A percentile compares a stretch with the other conserved stretches of the same genome.
These are phyloP conservation scores for Cryptotis parvus DNA, from an alignment of 2,113 vertebrate genomes.

Conservation along the genomic window DNA sequence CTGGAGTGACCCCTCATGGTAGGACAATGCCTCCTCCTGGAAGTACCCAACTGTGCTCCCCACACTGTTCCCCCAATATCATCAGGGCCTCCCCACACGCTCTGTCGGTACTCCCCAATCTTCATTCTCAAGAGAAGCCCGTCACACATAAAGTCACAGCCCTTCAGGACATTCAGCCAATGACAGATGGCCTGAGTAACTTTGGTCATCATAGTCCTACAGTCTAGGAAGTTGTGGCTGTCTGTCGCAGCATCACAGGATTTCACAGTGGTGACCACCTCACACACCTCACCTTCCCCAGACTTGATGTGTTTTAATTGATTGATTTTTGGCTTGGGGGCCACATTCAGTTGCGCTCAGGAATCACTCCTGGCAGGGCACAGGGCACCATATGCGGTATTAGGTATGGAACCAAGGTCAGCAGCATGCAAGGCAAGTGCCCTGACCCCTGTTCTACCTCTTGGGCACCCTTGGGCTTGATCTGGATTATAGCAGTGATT, in stretches of 20 bases:
- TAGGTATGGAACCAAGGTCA: too few relatives aligned
- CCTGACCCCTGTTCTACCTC: too few relatives aligned
- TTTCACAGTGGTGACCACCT: background rate
- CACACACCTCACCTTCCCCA: background rate
- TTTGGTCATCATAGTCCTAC: background rate
- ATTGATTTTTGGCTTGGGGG: too few relatives aligned
- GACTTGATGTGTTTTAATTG: too few relatives aligned
- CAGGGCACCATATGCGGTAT: too few relatives aligned
- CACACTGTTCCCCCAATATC: background rate
- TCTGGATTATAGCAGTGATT: too few relatives aligned
- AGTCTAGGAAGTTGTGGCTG: background rate
- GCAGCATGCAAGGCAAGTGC: too few relatives aligned
- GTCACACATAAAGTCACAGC: background rate
- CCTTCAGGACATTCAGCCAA: background rate
- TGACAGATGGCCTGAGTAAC: background rate
- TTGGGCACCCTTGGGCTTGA: too few relatives aligned
- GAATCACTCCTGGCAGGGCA: too few relatives aligned
- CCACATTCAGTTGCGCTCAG: too few relatives aligned
- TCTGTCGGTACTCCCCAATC: background rate
- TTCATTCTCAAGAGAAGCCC: background rate
- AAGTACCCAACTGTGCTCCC: background rate
- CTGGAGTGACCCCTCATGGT: background rate
- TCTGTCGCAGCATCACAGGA: background rate
- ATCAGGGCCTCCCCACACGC: background rate
- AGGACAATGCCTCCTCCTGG: too few relatives aligned